Base-by-base conservation (phyloP, 1,140 invertebrate species). In the Cydia strobilella region DNA sequence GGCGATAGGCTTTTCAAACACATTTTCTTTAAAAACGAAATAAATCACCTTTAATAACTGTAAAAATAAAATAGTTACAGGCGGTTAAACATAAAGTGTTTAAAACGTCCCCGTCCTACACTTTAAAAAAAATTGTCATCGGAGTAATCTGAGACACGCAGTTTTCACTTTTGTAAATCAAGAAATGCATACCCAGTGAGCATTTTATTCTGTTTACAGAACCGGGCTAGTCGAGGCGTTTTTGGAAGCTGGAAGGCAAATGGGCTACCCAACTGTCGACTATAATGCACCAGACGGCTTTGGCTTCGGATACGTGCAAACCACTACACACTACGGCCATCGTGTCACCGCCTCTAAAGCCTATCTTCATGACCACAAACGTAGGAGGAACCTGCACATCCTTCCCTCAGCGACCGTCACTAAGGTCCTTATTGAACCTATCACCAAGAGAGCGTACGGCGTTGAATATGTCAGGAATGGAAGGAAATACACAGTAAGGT, bases 321-420 rank as follows among this genome's bases (percentile, higher is more conserved):
- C 95, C 82, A 95, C 96, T 2, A 95, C 91, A 66, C 89, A 86
- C 48, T 93, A 84, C 81, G 95, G 95, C 6, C 83, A 92, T n/a
- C 83, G 95, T 76, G 84, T 94, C 73, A 94, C 94, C 78, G 90
- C 92, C 39, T 95, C 93, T 54, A 93, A 93, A 76, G 94, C 94
- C 9, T 95, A 95, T 90, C 89, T 94, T 86, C 94, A 84, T 90
- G 95, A 86, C 42, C 94, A 92, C 25, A 89, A 94, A 59, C 85
- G 93, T n/a, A 89, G 96, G 63, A 88, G 89, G 59, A 97, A 97
- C 87, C 84, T 97, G 6, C 94, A 95, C 59, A 94, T 97, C 23
- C 89, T 94, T n/a, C 88, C 94, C 7, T 93, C 94, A 42, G 87
- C 94, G 4, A 92, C 93, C 75, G 96, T 94, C 0, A 95, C 94